A percentile compares a stretch with the other conserved stretches of the same genome.
These are phyloP conservation scores for Turritopsis rubra DNA, from an alignment of 30 jellyfish, hydroid and myxozoan species.

Conservation along the genomic window DNA sequence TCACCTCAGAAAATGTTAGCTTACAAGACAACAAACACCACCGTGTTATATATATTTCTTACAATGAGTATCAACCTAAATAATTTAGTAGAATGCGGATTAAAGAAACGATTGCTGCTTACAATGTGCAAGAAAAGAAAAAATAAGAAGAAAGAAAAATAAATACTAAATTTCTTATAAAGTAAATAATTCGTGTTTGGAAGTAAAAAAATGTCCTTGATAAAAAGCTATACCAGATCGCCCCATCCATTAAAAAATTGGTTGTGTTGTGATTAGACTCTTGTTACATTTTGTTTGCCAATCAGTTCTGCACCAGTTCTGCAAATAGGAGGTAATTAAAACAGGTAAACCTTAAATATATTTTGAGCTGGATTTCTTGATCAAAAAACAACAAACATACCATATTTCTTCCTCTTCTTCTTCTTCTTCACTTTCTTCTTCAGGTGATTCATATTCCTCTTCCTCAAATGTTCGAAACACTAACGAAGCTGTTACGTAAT, in stretches of 20 bases:
- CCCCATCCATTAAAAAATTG: background rate
- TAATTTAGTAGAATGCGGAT: background rate
- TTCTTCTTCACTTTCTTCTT: conserved; percentile 62
- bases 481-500: conserved; percentile 72
- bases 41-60: background rate
- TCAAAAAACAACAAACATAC: background rate
- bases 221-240: background rate
- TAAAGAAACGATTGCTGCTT: too few species aligned
- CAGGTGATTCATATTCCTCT: conserved; percentile 94
- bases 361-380: background rate
- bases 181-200: background rate
- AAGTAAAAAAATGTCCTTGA: background rate
- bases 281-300: background rate
- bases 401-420: conserved; percentile 34
- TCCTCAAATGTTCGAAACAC: conserved; percentile 89
- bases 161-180: background rate
- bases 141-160: background rate
- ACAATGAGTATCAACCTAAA: background rate
- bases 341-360: too few species aligned
- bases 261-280: background rate
- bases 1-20: background rate
- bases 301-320: background rate
- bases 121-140: background rate
- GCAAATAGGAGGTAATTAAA: background rate
- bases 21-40: background rate